Base-by-base conservation (phyloP, 2,888 invertebrate genomes). In the Adela reaumurella region DNA sequence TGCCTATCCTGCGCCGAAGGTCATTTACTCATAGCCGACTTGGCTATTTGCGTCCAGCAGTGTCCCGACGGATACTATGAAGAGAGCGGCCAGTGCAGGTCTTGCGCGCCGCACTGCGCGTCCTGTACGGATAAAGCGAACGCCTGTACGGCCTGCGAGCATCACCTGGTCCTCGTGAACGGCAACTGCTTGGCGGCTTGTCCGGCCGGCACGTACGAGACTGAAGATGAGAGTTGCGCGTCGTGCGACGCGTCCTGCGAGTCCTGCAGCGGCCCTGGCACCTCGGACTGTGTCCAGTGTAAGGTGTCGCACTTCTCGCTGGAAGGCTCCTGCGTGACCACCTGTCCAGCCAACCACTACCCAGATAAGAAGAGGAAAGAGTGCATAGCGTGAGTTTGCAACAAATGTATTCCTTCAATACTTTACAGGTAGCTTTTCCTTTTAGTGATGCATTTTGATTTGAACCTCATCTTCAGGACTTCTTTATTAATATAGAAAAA, bases 51-150 rank as follows among this genome's bases (percentile, higher is more conserved):
- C 60, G 78, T 94, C 51, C 92, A 92, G 65, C 88, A 89, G 59
- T 94, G 94, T 63, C 93, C 94, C 0, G 92, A 93, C 62, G 92
- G 93, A 46, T 94, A 94, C 64, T 94, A 87, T 73, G 91, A 91
- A 74, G 85, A 85, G 53, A 81, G 90, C 50, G 86, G 87, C 54
- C 88, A 88, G 1, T 94, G 94, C 64, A 84, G 90, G 4, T 89
- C 92, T 0, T 94, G 94, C 63, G 90, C 90, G 51, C 86, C 91
- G 8, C 92, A 93, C 63, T 93, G 94, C 63, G 89, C 88, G 19
- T 90, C 90, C 51, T 94, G 94, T 61, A 89, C 90, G 56, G 90
- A 91, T 57, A 82, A 88, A 54, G 88, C 92, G 3, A 89, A 92
- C 58, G 85, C 86, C 55, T 94, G 94, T 62, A 90, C 89, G 42